Conservation (phyloP, 2,797 vertebrate genomes). For the Anableps anableps region DNA sequence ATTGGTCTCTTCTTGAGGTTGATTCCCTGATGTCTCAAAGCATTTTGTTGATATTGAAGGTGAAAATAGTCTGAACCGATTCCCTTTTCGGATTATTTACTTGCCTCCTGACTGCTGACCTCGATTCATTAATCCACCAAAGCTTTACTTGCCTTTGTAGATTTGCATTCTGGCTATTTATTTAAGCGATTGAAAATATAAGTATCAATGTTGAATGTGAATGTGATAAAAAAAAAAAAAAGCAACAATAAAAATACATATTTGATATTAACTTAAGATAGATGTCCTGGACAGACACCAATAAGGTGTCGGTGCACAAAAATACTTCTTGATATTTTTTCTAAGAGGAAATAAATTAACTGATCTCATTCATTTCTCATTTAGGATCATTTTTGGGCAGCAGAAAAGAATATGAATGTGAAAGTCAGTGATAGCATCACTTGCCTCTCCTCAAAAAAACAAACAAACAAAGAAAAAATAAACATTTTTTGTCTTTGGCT, state of each 20-base stretch:
- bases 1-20: not conserved
- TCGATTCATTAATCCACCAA: slow-evolving; percentile 4
- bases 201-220: not conserved
- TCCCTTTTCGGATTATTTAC: slow-evolving; percentile 2
- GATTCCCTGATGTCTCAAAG: not conserved
- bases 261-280: not conserved
- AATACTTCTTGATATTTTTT: not conserved
- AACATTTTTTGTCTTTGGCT: not conserved
- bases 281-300: not conserved
- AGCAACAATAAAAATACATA: not conserved
- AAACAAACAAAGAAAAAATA: not conserved
- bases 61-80: not conserved
- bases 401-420: not conserved
- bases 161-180: not conserved
- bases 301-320: not conserved
- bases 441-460: not conserved
- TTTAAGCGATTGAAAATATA: not conserved
- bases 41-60: not conserved
- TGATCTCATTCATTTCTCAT: not conserved
- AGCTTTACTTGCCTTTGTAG: not conserved
- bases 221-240: not conserved
- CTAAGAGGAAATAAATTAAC: not conserved
- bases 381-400: not conserved
- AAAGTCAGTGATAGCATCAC: not conserved
- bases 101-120: slow-evolving; percentile 3